Evolutionary conservation across 2,797 vertebrate genomes (phyloP).

Genomic region (Percopsis omiscomaycus): DNA sequence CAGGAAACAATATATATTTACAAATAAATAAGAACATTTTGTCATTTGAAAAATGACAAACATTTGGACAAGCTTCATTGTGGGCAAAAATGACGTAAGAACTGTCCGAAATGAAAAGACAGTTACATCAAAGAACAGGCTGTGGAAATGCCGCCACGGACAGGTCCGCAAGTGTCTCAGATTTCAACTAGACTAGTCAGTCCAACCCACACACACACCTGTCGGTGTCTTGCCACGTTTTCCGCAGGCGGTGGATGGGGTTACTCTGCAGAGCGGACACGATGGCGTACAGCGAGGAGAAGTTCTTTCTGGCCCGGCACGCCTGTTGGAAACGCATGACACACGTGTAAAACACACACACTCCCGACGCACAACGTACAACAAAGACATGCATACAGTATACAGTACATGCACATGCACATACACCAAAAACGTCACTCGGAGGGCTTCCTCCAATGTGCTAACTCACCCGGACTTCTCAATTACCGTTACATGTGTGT

Average conservation of each 20-base stretch:
- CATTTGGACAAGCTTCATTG: too few species aligned
- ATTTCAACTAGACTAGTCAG: too few species aligned
- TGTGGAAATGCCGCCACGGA: too few species aligned
- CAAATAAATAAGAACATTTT: too few species aligned
- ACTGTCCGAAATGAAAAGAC: too few species aligned
- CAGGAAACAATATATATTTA: too few species aligned
- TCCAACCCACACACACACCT: conserved; percentile 67
- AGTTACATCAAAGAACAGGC: too few species aligned
- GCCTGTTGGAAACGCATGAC: conserved; percentile 72
- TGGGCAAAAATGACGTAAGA: too few species aligned
- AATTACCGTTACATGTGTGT: neutral
- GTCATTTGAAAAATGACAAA: too few species aligned
- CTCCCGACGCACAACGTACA: neutral
- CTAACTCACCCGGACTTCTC: too few species aligned
- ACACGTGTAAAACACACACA: conserved; percentile 2
- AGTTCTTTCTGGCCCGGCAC: conserved; percentile 86
- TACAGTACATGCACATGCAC: conserved; percentile 8
- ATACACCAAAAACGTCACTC: conserved; percentile 20
- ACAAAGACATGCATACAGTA: too few species aligned
- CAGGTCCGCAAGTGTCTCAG: too few species aligned
- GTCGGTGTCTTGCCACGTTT: conserved; percentile 86
- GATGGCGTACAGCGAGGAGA: conserved; percentile 89
- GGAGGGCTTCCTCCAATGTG: neutral
- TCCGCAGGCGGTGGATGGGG: conserved; percentile 86
- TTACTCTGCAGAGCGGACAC: conserved; percentile 89